Conservation (phyloP, 2,797 vertebrate species). For the Oreochromis grahami region DNA sequence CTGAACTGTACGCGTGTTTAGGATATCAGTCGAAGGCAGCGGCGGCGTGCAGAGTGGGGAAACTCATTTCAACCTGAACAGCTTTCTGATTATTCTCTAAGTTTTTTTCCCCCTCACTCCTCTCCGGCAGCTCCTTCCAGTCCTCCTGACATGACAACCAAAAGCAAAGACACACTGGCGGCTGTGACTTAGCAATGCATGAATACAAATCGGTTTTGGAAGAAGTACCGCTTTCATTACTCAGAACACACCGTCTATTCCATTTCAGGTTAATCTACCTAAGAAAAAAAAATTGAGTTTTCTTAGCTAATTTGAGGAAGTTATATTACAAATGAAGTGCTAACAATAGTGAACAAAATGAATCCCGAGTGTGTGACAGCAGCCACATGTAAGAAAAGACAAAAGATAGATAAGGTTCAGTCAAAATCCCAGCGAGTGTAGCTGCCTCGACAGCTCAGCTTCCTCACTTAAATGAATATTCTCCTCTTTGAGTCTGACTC, state of each 20-base stretch:
- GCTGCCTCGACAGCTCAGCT: slow-evolving; percentile 13
- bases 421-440: slow-evolving; percentile 6
- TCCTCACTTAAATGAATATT: slow-evolving; percentile 16
- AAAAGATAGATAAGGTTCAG: not conserved
- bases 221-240: slow-evolving; percentile 43
- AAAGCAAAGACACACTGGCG: slow-evolving; percentile 41
- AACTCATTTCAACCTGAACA: slow-evolving; percentile 66
- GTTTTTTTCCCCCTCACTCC: not conserved
- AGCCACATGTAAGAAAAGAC: not conserved
- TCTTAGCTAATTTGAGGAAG: not conserved
- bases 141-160: slow-evolving; percentile 49
- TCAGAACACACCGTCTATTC: not conserved
- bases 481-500: slow-evolving; percentile 6
- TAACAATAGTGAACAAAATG: slow-evolving; percentile 11
- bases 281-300: not conserved
- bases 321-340: not conserved
- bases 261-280: slow-evolving; percentile 20
- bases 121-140: slow-evolving; percentile 3
- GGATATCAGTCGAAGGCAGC: slow-evolving; percentile 55
- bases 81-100: slow-evolving; percentile 66
- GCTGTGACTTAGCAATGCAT: slow-evolving; percentile 44
- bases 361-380: not conserved
- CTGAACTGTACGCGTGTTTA: slow-evolving; percentile 57
- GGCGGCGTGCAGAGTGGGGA: slow-evolving; percentile 33
- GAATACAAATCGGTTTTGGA: slow-evolving; percentile 61